These are phyloP conservation scores for Frieseomelitta varia DNA, from an alignment of 1,140 invertebrate species.

Conservation along the genomic window DNA sequence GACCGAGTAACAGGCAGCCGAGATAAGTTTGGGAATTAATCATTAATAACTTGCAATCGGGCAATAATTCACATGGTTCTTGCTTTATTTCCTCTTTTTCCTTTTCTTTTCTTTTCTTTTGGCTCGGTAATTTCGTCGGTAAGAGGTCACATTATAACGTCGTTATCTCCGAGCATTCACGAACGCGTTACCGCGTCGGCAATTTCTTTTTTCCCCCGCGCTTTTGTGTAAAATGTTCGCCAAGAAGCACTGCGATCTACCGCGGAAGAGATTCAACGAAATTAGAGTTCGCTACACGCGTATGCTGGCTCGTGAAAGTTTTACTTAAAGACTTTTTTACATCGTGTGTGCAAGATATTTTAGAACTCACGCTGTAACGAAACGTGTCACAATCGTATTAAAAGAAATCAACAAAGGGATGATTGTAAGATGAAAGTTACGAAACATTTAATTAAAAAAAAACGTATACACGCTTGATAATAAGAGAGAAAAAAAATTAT, in stretches of 20 bases:
- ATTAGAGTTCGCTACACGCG: background rate
- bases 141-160: conserved; percentile 30
- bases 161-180: conserved; percentile 25
- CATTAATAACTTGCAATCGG: conserved; percentile 41
- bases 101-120: background rate
- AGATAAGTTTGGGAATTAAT: conserved; percentile 41
- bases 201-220: background rate
- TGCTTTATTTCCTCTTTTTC: no score
- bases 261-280: background rate
- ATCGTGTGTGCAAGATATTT: background rate
- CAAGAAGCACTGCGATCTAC: background rate
- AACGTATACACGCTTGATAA: background rate
- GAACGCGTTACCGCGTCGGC: background rate
- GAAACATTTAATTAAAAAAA: no score
- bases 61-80: conserved; percentile 16
- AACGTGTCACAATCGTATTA: background rate
- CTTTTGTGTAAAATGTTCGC: background rate
- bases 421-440: background rate
- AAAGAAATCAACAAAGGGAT: background rate
- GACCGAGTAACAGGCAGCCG: conserved; percentile 15
- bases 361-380: background rate
- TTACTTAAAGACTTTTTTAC: background rate
- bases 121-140: conserved; percentile 1
- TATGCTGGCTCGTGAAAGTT: background rate
- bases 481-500: background rate